Base-by-base conservation (phyloP, 2,113 vertebrate genomes). In the Ctenomys sociabilis region DNA sequence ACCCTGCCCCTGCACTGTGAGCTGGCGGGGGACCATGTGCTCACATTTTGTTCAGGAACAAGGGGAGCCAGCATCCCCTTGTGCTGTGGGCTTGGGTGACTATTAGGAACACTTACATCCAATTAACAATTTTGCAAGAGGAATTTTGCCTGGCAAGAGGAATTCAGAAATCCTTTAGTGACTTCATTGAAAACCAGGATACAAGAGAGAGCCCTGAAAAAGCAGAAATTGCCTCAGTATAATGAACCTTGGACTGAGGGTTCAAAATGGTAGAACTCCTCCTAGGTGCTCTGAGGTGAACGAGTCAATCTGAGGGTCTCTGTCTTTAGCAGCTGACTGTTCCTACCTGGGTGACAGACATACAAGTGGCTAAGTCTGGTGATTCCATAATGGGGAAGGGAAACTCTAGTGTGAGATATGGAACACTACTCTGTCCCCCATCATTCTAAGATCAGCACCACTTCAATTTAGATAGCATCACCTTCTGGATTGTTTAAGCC, bases 61-160 rank as follows among this genome's bases (percentile, higher is more conserved):
- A 45, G 52, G 87, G 82, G 54, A 96, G 57, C 73, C 61, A 87
- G 86, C 91, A 84, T 86, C 26, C n/a, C n/a, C n/a, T 95, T 93
- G 24, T 68, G 66, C 61, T 88, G 19, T 32, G 40, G 7, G 35
- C 82, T 83, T 91, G 77, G 95, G 81, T 86, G 66, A 92, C 57
- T 86, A 68, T 73, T 95, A 93, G 77, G 92, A 96, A 96, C 83
- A 40, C 54, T 30, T 35, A 9, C 7, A 94, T 35, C 11, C 73
- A 91, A 80, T 52, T 43, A n/a, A 72, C 72, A 80, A 61, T 80
- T 97, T 95, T 85, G 61, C 77, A 93, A 93, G 61, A 96, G 63
- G 73, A 95, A 94, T 95, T 92, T 86, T 90, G 85, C 43, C 72
- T 92, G 94, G 28, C 61, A 86, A 95, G 24, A 45, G 81, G 49